Conservation (phyloP, 2,113 vertebrate species). For the Elachura formosa region DNA sequence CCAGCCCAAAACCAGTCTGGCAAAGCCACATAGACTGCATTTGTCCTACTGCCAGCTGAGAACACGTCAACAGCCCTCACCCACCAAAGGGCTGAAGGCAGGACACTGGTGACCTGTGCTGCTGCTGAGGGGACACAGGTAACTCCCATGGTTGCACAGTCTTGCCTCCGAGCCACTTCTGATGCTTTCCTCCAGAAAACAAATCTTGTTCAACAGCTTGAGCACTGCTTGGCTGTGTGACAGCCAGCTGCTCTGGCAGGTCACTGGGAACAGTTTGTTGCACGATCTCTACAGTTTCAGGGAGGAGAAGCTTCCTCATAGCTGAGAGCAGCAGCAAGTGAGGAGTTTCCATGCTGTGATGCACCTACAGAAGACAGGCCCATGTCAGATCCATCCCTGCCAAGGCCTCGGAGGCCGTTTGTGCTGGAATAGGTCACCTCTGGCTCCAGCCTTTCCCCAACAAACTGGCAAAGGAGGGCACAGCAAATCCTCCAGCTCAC, state of each 20-base stretch:
- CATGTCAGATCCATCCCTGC: fast-evolving
- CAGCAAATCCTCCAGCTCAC: neutral
- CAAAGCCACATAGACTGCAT: neutral
- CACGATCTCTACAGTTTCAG: neutral
- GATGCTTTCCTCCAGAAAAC: neutral
- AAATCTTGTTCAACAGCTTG: neutral
- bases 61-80: neutral
- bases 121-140: neutral
- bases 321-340: neutral
- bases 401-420: neutral
- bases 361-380: neutral
- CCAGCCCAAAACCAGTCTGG: neutral
- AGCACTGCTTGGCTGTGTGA: neutral
- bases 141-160: fast-evolving
- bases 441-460: neutral
- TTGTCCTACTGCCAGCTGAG: neutral
- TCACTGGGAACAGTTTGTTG: conserved; percentile 17
- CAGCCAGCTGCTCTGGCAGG: conserved; percentile 33
- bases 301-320: conserved; percentile 58
- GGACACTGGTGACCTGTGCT: neutral
- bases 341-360: fast-evolving
- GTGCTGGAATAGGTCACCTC: fast-evolving
- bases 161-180: neutral
- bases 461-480: neutral
- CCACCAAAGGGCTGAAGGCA: neutral